Evolutionary conservation across 2,888 invertebrate genomes (phyloP).

Genomic region (Eudasyphora cyanicolor): DNA sequence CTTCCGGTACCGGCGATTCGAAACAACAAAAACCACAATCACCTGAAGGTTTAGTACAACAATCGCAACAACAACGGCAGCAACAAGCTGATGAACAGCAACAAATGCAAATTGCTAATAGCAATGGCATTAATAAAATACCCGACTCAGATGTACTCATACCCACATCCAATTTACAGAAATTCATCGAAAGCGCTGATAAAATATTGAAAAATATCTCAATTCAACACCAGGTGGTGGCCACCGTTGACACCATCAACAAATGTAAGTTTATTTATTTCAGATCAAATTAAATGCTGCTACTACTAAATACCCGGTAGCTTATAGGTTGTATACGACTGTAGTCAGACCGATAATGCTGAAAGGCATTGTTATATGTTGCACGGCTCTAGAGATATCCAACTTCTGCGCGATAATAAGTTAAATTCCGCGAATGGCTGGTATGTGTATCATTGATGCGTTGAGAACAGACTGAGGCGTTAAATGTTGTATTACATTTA

Average conservation of each 20-base stretch:
- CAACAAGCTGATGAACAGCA: conserved; percentile 53
- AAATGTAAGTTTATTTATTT: conserved; percentile 57
- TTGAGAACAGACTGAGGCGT: too few species aligned
- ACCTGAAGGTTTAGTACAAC: conserved; percentile 24
- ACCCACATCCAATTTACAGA: conserved; percentile 78
- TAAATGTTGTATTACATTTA: too few species aligned
- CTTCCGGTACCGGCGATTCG: conserved; percentile 44
- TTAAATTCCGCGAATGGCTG: too few species aligned
- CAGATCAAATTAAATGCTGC: too few species aligned
- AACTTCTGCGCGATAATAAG: too few species aligned
- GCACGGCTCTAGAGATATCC: too few species aligned
- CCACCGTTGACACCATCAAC: conserved; percentile 50
- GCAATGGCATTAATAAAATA: conserved; percentile 67
- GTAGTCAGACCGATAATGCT: too few species aligned
- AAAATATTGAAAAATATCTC: conserved; percentile 78
- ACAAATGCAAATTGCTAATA: conserved; percentile 56
- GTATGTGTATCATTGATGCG: too few species aligned
- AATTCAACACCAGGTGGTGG: conserved; percentile 27
- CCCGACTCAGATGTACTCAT: conserved; percentile 75
- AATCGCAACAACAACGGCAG: conserved; percentile 59
- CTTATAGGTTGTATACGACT: too few species aligned
- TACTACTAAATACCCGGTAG: too few species aligned
- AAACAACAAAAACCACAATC: conserved; percentile 55
- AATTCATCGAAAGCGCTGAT: conserved; percentile 77
- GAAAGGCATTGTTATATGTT: too few species aligned